phyloP scores from a whole-genome alignment of 1,140 invertebrate species.

The Berghia stephanieae region DNA sequence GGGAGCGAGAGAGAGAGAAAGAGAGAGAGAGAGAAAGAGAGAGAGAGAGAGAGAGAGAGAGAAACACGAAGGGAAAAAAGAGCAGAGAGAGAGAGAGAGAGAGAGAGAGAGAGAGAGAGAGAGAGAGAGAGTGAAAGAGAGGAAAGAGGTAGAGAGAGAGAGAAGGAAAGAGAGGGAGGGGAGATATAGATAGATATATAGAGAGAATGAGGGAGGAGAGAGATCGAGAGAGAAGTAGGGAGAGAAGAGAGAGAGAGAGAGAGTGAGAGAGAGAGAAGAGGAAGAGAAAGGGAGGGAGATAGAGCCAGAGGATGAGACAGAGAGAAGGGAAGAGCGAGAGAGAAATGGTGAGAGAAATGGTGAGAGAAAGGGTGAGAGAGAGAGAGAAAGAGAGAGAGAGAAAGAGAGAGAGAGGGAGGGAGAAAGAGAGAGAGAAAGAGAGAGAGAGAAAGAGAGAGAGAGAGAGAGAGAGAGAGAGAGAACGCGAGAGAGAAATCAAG shows the following conservation, averaged over 20 bases:
- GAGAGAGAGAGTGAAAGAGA: slow-evolving; percentile 24
- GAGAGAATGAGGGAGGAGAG: slow-evolving; percentile 32
- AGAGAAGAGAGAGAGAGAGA: neutral
- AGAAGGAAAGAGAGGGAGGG: slow-evolving; percentile 33
- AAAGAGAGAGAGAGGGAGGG: neutral
- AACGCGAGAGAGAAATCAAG: neutral
- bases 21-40: slow-evolving; percentile 29
- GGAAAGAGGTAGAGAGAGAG: slow-evolving; percentile 29
- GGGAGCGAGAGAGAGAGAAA: too few species aligned
- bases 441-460: neutral
- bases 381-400: neutral
- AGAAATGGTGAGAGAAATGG: neutral
- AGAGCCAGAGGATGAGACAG: neutral
- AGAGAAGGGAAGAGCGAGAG: neutral
- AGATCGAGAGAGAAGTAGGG: neutral
- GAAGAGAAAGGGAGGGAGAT: neutral
- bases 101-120: slow-evolving; percentile 2
- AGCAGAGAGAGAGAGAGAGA: slow-evolving; percentile 35
- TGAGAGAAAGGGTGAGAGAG: neutral
- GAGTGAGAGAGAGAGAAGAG: neutral
- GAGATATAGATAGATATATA: slow-evolving; percentile 28
- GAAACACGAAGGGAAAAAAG: too few species aligned
- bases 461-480: neutral
- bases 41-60: slow-evolving; percentile 34
- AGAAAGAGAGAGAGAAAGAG: neutral